phyloP scores from a whole-genome alignment of 2,888 invertebrate genomes.

The Ophion slaviceki region DNA sequence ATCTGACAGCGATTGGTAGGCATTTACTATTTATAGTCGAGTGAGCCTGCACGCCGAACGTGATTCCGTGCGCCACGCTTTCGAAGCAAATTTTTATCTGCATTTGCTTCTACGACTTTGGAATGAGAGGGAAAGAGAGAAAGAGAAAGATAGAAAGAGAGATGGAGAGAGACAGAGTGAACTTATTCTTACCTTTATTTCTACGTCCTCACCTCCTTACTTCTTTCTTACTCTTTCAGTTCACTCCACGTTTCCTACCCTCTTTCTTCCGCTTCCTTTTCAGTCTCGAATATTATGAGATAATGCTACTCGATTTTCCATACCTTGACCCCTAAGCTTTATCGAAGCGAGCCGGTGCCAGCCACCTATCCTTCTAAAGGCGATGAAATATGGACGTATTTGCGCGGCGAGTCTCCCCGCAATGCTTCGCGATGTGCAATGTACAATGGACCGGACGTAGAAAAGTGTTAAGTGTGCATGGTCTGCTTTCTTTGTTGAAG shows the following conservation, averaged over 20 bases:
- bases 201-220: conserved; percentile 35
- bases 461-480: background rate
- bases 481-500: background rate
- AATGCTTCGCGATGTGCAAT: conserved; percentile 7
- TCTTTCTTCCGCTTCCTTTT: conserved; percentile 52
- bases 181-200: conserved; percentile 40
- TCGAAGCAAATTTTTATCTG: conserved; percentile 57
- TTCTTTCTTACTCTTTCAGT: background rate
- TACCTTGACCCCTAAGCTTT: conserved; percentile 45
- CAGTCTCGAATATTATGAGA: conserved; percentile 50
- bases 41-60: conserved; percentile 67
- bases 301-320: conserved; percentile 55
- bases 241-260: background rate
- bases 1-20: conserved; percentile 72
- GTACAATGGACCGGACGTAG: conserved; percentile 15
- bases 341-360: conserved; percentile 34
- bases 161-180: conserved; percentile 62
- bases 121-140: conserved; percentile 53
- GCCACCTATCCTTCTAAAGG: conserved; percentile 12
- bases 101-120: conserved; percentile 55
- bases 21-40: conserved; percentile 69
- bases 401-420: background rate
- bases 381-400: conserved; percentile 20
- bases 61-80: conserved; percentile 71
- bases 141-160: conserved; percentile 14